Percentiles rank a stretch among this genome's conserved stretches.
Conservation (phyloP, 2,797 vertebrate species). For the Scarus forsteni region DNA sequence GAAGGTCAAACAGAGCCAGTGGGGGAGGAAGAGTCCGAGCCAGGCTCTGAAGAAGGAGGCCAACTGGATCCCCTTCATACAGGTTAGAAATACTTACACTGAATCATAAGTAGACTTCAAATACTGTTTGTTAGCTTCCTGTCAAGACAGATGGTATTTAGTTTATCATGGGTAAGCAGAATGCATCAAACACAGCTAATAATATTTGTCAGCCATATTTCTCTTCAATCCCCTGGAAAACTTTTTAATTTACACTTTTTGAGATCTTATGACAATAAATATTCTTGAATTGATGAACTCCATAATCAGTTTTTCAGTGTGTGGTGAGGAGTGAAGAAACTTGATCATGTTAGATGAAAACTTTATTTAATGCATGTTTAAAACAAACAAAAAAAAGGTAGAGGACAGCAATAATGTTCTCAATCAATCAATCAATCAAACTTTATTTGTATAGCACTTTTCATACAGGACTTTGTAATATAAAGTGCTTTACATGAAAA, state of each 20-base stretch:
- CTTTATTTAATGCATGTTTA: too few relatives aligned
- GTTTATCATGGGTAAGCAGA: neutral
- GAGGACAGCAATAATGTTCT: too few relatives aligned
- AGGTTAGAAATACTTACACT: slow-evolving; percentile 56
- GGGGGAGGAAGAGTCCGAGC: slow-evolving; percentile 60
- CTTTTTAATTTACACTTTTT: neutral
- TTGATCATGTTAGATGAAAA: neutral
- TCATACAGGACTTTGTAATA: too few relatives aligned
- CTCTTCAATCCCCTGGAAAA: neutral
- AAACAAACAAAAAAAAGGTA: too few relatives aligned
- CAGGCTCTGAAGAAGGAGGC: slow-evolving; percentile 81
- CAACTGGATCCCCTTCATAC: slow-evolving; percentile 82
- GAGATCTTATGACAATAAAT: neutral
- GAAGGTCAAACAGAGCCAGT: slow-evolving; percentile 60
- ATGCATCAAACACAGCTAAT: neutral
- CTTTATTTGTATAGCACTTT: too few relatives aligned
- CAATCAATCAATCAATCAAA: too few relatives aligned
- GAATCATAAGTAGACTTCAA: neutral
- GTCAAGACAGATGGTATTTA: neutral
- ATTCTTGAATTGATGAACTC: too few relatives aligned
- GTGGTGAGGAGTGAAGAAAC: neutral
- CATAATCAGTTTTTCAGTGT: neutral
- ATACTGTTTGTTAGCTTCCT: neutral
- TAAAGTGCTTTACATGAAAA: too few relatives aligned
- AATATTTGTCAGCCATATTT: neutral